Percentiles rank a stretch among this genome's conserved stretches.
Conservation (phyloP, 2,888 invertebrate species). For the Drosophila diplacantha region DNA sequence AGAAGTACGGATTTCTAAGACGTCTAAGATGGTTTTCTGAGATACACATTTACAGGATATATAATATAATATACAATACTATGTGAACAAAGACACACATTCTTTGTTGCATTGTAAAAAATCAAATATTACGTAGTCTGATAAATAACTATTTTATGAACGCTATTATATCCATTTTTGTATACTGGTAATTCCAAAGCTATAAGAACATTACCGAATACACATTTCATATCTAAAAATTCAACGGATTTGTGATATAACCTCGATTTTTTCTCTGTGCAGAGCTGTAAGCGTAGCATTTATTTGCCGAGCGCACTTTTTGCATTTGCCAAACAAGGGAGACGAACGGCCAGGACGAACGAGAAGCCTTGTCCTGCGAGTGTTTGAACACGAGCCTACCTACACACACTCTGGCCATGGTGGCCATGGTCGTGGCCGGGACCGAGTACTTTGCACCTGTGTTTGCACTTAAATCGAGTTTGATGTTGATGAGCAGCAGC, state of each 20-base stretch:
- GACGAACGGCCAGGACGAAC: slow-evolving; percentile 33
- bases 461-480: slow-evolving; percentile 64
- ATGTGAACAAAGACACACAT: too few relatives aligned
- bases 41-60: too few relatives aligned
- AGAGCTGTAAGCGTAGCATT: slow-evolving; percentile 30
- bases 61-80: too few relatives aligned
- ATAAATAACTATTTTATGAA: too few relatives aligned
- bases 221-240: not conserved
- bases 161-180: not conserved
- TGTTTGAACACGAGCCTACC: slow-evolving; percentile 66
- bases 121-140: too few relatives aligned
- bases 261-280: not conserved
- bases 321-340: slow-evolving; percentile 56
- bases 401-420: slow-evolving; percentile 43
- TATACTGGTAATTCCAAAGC: too few relatives aligned
- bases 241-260: not conserved
- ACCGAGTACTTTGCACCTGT: slow-evolving; percentile 51
- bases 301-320: slow-evolving; percentile 54
- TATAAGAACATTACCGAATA: not conserved
- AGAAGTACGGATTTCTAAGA: too few relatives aligned
- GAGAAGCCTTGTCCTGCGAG: slow-evolving; percentile 27
- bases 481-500: slow-evolving; percentile 49
- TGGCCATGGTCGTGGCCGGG: slow-evolving; percentile 29
- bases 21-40: too few relatives aligned
- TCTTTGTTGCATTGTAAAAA: too few relatives aligned